phyloP scores from a whole-genome alignment of 1,140 invertebrate species.

The Trichoplusia ni region DNA sequence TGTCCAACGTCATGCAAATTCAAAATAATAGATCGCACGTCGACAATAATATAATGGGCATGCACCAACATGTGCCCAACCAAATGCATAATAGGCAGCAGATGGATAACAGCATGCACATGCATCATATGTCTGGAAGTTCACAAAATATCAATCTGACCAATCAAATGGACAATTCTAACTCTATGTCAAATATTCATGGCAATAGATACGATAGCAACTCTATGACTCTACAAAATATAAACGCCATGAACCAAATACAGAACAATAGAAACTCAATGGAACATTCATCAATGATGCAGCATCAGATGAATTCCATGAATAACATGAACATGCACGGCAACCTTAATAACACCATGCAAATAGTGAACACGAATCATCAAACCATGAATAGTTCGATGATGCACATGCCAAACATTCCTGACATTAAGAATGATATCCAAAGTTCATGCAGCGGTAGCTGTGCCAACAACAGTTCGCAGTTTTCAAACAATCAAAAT shows the following conservation, averaged over 20 bases:
- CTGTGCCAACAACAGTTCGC: constrained; percentile 63
- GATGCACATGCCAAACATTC: constrained; percentile 74
- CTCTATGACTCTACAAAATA: constrained; percentile 68
- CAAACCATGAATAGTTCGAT: constrained; percentile 67
- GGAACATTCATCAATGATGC: constrained; percentile 70
- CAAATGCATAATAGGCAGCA: constrained; percentile 77
- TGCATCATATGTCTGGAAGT: constrained; percentile 74
- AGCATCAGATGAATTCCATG: constrained; percentile 72
- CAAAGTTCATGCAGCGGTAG: constrained; percentile 72
- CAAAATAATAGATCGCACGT: constrained; percentile 68
- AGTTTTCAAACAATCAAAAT: constrained; percentile 64
- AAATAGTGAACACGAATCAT: constrained; percentile 66
- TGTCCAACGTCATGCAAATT: constrained; percentile 74
- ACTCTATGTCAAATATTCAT: constrained; percentile 61
- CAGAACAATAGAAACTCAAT: constrained; percentile 68
- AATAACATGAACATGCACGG: constrained; percentile 71
- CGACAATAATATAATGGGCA: constrained; percentile 68
- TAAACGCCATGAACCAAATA: constrained; percentile 72
- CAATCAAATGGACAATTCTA: constrained; percentile 66
- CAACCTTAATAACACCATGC: constrained; percentile 64
- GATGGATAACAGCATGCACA: constrained; percentile 72
- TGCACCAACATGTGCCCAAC: constrained; percentile 73
- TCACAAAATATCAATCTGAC: constrained; percentile 60
- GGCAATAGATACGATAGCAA: constrained; percentile 70
- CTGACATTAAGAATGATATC: constrained; percentile 77